Base-by-base conservation (phyloP, 2,797 vertebrate genomes). In the Mus caroli region DNA sequence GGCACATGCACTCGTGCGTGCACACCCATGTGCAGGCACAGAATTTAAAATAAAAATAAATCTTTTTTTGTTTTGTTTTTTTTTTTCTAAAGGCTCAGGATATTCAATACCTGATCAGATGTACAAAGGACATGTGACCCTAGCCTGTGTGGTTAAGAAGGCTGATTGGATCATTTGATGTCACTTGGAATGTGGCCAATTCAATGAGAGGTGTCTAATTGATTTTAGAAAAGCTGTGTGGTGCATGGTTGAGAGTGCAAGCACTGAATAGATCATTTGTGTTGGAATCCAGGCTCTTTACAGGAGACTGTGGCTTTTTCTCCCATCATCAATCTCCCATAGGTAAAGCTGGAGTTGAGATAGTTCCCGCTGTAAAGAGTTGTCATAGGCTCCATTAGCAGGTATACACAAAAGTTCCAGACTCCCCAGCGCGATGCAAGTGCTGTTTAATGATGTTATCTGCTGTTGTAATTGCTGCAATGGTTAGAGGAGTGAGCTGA, bases 211-310 rank as follows among this genome's bases (percentile, higher is more conserved):
- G 2, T 77, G 34, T 43, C 43, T 82, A 34, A 64, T 0, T 86
- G 43, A 75, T 50, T 95, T 73, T 60, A 11, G 22, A 52, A 92
- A 50, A 77, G 3, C 22, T 20, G 4, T 56, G 14, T 7, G 1
- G 13, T 17, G 11, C 31, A 6, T 22, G 15, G n/a, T n/a, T 79
- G 26, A 73, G n/a, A 82, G 69, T 37, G 4, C 26, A 20, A 71
- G 84, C n/a, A 69, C 20, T 73, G 22, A 83, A 78, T 15, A 60
- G 40, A 67, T 10, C 26, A 69, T 20, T 28, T 78, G 60, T 9
- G 12, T 96, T 94, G 75, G 52, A 94, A 88, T 87, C n/a, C 50
- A 64, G 67, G 17, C 15, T 58, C 17, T n/a, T n/a, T 50, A 64
- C 43, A 69, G 76, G 52, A 20, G 67, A 73, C 37, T 26, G 54